These are phyloP conservation scores for Apostichopus californicus DNA, from an alignment of 35 echinoderm and acorn worm genomes.

Conservation along the genomic window DNA sequence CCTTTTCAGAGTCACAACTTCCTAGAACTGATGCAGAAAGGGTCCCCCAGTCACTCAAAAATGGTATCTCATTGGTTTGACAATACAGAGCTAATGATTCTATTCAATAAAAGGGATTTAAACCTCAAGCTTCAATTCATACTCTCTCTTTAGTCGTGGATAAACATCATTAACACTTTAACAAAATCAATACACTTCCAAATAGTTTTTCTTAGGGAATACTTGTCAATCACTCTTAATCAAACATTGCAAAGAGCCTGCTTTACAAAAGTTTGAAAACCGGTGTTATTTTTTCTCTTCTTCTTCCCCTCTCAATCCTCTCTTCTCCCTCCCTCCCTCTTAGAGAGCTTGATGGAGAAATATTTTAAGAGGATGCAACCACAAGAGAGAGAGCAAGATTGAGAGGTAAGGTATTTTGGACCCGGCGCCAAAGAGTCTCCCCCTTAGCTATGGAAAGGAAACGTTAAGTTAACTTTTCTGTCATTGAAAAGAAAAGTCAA, in stretches of 20 bases:
- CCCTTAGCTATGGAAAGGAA: neutral
- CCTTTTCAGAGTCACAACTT: too few relatives aligned
- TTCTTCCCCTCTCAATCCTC: neutral
- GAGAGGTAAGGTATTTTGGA: neutral
- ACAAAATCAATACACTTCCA: constrained; percentile 32
- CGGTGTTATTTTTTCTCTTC: neutral
- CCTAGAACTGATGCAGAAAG: too few relatives aligned
- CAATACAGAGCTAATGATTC: constrained; percentile 29
- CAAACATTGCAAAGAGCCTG: constrained; percentile 19
- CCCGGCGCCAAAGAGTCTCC: neutral
- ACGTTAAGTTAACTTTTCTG: neutral
- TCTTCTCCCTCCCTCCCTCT: neutral
- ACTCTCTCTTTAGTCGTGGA: constrained; percentile 22
- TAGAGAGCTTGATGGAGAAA: neutral
- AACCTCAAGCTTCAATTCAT: constrained; percentile 29
- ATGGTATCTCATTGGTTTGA: constrained; percentile 19
- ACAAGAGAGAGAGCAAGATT: neutral
- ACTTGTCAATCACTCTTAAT: constrained; percentile 36
- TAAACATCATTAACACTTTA: constrained; percentile 44
- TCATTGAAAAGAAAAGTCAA: neutral
- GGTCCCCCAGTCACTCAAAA: neutral
- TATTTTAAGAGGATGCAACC: too few relatives aligned
- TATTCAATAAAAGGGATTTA: constrained; percentile 37
- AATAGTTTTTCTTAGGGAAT: neutral
- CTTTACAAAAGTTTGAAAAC: constrained; percentile 27